A percentile compares a stretch with the other conserved stretches of the same genome.
Evolutionary conservation across 2,888 invertebrate genomes (phyloP).

Genomic region (Pelosia muscerda): DNA sequence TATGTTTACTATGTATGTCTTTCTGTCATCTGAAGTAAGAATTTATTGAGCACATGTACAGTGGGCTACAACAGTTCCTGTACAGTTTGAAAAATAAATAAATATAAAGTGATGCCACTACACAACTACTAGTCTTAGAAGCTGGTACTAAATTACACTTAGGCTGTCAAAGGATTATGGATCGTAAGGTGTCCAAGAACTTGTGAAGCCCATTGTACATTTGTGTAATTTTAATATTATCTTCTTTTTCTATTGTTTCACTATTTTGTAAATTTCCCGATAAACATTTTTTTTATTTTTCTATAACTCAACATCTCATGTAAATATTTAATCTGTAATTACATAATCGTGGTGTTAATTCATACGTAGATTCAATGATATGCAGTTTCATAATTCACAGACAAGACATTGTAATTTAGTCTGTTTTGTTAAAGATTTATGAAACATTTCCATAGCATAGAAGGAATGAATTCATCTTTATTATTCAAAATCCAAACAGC

Average conservation of each 20-base stretch:
- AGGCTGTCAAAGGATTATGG: too few species aligned
- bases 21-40: too few species aligned
- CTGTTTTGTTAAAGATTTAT: neutral
- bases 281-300: neutral
- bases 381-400: constrained; percentile 35
- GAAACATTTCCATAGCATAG: neutral
- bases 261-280: neutral
- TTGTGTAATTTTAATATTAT: too few species aligned
- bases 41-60: too few species aligned
- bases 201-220: too few species aligned
- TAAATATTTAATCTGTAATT: constrained; percentile 16
- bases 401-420: constrained; percentile 2
- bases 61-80: too few species aligned
- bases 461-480: neutral
- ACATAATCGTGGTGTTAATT: constrained; percentile 21
- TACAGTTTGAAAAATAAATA: too few species aligned
- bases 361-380: constrained; percentile 32
- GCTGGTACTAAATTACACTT: too few species aligned
- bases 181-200: too few species aligned
- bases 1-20: too few species aligned
- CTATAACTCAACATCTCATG: neutral
- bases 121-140: too few species aligned
- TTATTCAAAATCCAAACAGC: neutral
- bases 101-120: too few species aligned
- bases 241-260: neutral